These are phyloP conservation scores for mouse (Mus musculus) DNA, from an alignment of 2,113 vertebrate species.

Conservation along the genomic window DNA sequence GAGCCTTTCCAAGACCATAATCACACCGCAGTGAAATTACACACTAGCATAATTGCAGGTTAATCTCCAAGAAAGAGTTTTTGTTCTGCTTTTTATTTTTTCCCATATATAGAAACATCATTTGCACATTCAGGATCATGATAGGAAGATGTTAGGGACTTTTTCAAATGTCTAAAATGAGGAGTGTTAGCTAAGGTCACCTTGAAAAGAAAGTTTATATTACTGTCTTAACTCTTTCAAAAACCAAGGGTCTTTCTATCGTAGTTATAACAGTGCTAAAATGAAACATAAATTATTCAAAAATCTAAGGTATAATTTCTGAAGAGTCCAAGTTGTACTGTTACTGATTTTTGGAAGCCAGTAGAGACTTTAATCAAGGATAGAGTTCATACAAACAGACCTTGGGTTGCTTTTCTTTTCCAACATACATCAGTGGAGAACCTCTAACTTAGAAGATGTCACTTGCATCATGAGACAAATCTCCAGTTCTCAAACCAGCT, in stretches of 20 bases:
- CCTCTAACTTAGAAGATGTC: not conserved
- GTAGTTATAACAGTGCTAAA: not conserved
- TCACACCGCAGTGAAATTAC: not conserved
- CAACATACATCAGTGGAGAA: not conserved
- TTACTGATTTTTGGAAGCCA: conserved; percentile 44
- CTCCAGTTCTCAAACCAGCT: conserved; percentile 5
- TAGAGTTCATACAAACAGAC: conserved; percentile 4
- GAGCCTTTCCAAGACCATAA: not conserved
- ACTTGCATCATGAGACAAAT: conserved; percentile 55
- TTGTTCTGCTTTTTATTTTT: not conserved
- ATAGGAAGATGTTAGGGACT: conserved; percentile 14
- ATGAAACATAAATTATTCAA: not conserved
- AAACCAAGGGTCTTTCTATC: not conserved
- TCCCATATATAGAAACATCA: conserved; percentile 33
- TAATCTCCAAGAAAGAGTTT: not conserved
- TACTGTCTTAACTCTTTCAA: conserved; percentile 17
- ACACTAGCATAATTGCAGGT: not conserved
- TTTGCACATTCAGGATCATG: conserved; percentile 3
- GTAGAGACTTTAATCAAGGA: conserved; percentile 32
- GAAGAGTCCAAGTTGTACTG: not conserved
- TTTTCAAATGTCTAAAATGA: conserved; percentile 40
- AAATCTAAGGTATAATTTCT: not conserved
- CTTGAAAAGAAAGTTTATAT: conserved; percentile 1
- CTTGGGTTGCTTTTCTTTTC: not conserved
- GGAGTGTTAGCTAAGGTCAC: not conserved